phyloP scores from a whole-genome alignment of 2,888 invertebrate species.

The Pyrocoelia pectoralis region DNA sequence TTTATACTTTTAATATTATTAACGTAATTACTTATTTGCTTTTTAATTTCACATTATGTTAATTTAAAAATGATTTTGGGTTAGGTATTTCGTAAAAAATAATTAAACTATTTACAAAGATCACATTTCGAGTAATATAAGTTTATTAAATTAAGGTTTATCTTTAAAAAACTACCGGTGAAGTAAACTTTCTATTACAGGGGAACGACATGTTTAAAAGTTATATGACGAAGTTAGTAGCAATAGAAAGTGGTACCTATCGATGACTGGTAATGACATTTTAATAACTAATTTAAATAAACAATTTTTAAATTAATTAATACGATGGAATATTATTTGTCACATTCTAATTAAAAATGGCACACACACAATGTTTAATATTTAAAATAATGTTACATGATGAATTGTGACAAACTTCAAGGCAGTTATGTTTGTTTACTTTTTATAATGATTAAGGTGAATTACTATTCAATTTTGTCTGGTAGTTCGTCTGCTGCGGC shows the following conservation, averaged over 20 bases:
- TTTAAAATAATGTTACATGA: no score
- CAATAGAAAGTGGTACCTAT: background rate
- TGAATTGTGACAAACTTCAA: no score
- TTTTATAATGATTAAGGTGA: background rate
- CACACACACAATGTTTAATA: no score
- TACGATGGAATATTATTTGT: no score
- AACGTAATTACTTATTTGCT: background rate
- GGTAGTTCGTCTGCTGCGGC: slow-evolving; percentile 70
- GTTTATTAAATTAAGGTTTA: slow-evolving; percentile 20
- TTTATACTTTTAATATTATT: background rate
- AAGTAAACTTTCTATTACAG: slow-evolving; percentile 14
- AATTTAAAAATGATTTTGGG: background rate
- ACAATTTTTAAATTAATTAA: no score
- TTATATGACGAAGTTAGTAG: background rate
- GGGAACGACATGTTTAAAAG: background rate
- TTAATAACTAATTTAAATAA: no score
- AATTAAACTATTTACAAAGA: slow-evolving; percentile 18
- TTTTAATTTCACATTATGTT: background rate
- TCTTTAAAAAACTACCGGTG: slow-evolving; percentile 23
- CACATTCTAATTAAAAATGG: no score
- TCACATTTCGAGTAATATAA: slow-evolving; percentile 21
- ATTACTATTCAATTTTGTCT: slow-evolving; percentile 63
- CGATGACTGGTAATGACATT: no score
- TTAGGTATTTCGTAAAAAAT: background rate
- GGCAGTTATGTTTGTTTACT: no score